Percentiles rank a stretch among this genome's conserved stretches.
Conservation (phyloP, 2,888 invertebrate species). For the Watsonalla binaria region DNA sequence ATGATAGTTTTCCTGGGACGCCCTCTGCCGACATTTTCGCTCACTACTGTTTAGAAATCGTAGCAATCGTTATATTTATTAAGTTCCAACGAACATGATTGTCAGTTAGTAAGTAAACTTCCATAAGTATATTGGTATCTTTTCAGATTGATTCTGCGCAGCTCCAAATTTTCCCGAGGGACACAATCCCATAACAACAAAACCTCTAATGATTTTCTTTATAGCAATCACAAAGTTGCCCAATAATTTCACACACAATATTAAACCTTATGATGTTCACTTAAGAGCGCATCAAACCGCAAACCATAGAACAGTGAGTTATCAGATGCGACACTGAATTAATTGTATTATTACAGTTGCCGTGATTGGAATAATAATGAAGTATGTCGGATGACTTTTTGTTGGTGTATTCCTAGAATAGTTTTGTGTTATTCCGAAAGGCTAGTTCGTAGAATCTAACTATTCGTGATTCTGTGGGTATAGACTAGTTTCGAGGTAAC, state of each 20-base stretch:
- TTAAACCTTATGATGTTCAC: conserved; percentile 12
- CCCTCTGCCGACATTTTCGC: no score
- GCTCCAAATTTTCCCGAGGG: conserved; percentile 42
- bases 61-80: no score
- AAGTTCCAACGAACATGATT: no score
- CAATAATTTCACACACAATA: conserved; percentile 10
- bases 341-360: conserved; percentile 71
- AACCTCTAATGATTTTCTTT: conserved; percentile 42
- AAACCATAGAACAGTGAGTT: conserved; percentile 26
- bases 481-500: conserved; percentile 14
- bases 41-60: no score
- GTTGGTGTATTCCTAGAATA: conserved; percentile 46
- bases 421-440: conserved; percentile 42
- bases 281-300: conserved; percentile 14
- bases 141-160: conserved; percentile 1
- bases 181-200: conserved; percentile 51
- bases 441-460: conserved; percentile 39
- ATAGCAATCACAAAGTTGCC: neutral
- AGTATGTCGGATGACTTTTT: conserved; percentile 44
- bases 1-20: no score
- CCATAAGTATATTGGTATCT: no score
- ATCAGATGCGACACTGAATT: conserved; percentile 64
- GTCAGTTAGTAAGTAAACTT: no score
- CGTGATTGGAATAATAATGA: conserved; percentile 51
- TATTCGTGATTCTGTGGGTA: conserved; percentile 22